Base-by-base conservation (phyloP, 2,797 vertebrate species). In the Tapera naevia region DNA sequence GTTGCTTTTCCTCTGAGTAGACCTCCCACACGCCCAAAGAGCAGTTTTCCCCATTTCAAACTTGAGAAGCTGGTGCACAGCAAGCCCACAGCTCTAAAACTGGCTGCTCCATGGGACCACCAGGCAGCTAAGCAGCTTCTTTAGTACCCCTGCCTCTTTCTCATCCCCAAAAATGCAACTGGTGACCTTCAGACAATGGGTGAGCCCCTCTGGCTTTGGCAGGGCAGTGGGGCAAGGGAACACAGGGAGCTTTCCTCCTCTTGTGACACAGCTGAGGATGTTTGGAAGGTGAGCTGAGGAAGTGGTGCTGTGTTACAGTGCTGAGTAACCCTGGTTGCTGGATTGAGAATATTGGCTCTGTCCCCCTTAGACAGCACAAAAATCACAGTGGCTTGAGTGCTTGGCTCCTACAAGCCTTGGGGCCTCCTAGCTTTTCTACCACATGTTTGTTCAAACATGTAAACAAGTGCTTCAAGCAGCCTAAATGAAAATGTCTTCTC, bases 391-490 rank as follows among this genome's bases (percentile, higher is more conserved):
- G 53, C 66, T 86, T 4, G 6, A 67, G n/a, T 13, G 37, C 28
- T 82, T n/a, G 41, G 57, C 61, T 50, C 69, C 80, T 50, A 33
- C 13, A 13, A 16, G 56, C 19, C 79, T 10, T 30, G 54, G 48
- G 37, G 27, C 65, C 80, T 41, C 56, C 69, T 80, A 93, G 25
- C 58, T 90, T 33, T 57, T 69, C 70, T 62, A 25, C 46, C 58
- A 9, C 28, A 6, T 28, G 65, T 78, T 91, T 88, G 37, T 46
- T 73, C 83, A 65, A 67, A 81, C n/a, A n/a, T 86, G 45, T 65
- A 72, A 95, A 75, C 30, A 79, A 81, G 82, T 39, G 39, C 72
- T 94, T 64, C 14, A 54, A 92, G 85, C 35, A 53, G 64, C 22
- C 56, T 30, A n/a, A 84, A 72, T 89, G 80, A 72, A 84, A 84